Conservation (phyloP, 2,797 vertebrate species). For the Sebastes vulpes region DNA sequence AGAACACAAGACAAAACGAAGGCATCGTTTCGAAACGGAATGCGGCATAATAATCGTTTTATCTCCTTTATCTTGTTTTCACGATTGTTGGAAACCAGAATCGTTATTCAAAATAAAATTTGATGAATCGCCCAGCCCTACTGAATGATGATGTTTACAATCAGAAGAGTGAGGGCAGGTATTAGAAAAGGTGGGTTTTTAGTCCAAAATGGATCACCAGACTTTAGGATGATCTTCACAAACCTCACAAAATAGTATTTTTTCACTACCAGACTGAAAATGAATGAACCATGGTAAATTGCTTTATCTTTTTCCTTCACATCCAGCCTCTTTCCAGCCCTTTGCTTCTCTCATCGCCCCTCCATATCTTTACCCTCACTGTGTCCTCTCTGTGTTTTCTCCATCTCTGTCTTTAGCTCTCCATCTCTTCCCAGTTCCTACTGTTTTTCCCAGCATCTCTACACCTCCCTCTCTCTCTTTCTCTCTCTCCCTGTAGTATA, state of each 20-base stretch:
- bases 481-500: conserved; percentile 16
- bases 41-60: too few relatives aligned
- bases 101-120: background rate
- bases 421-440: background rate
- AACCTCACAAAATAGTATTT: background rate
- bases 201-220: background rate
- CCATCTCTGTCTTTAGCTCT: conserved; percentile 7
- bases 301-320: background rate
- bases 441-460: background rate
- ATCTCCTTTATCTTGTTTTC: too few relatives aligned
- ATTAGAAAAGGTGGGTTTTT: background rate
- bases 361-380: background rate
- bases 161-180: background rate
- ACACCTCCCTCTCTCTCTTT: background rate
- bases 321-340: background rate
- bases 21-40: background rate
- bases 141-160: background rate
- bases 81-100: background rate
- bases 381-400: background rate
- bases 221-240: background rate
- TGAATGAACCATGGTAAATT: background rate
- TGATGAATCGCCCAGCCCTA: too few relatives aligned
- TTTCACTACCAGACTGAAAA: background rate
- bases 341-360: background rate
- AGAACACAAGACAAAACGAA: background rate